Base-by-base conservation (phyloP, 2,797 vertebrate species). In the Perodicticus potto region DNA sequence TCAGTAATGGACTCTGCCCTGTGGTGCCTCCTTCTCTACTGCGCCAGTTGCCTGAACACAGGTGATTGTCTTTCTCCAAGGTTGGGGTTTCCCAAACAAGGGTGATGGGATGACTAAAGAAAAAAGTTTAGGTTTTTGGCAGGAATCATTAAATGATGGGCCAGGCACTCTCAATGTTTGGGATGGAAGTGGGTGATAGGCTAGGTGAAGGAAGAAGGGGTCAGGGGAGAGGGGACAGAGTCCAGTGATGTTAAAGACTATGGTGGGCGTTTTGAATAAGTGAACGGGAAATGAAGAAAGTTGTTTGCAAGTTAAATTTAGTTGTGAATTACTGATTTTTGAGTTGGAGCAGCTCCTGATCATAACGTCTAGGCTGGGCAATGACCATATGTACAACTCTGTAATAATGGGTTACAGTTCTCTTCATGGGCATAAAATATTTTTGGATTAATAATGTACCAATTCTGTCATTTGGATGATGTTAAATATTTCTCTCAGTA, bases 101-200 rank as follows among this genome's bases (percentile, higher is more conserved):
- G 17, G 67, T 9, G 49, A 2, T 7, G 53, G 72, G 29, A 10
- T 0, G 0, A 4, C n/a, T 5, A 2, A 12, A 37, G 25, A 23
- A 10, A 25, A 7, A 2, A 5, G 7, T 7, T 45, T 14, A 37
- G 72, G 32, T 49, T 67, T 82, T 6, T 17, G 49, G 53, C 40
- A 40, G 34, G 74, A 86, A 67, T 9, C 12, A 12, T 19, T 43
- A 9, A 25, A 40, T 34, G 57, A 12, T 37, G 29, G 81, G 10
- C 16, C 4, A 1, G 45, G 76, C 25, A 45, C 4, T 86, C 45
- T 61, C 20, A 55, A 49, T n/a, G 61, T 32, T 14, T 2, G 12
- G 1, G 1, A 22, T 2, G 12, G 61, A 20, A 27, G 27, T 2
- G 5, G 32, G 37, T 20, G 17, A 29, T 34, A 53, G 72, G 19